Conservation (phyloP, 2,797 vertebrate genomes). For the Poecilia wingei region DNA sequence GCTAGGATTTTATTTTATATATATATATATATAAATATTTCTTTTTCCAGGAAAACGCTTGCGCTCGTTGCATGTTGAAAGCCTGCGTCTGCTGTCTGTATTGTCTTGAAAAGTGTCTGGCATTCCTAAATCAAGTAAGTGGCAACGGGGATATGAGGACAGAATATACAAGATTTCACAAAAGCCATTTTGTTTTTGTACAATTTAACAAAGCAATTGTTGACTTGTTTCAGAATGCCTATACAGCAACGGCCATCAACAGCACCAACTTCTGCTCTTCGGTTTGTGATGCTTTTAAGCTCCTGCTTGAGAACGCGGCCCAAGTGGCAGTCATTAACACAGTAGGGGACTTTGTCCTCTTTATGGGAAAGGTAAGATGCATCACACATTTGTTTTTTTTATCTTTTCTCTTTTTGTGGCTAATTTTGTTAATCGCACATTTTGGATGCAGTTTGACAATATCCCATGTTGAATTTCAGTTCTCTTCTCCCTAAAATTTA, state of each 20-base stretch:
- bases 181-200: background rate
- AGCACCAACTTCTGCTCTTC: constrained; percentile 98
- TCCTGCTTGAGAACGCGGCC: constrained; percentile 94
- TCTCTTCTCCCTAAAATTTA: background rate
- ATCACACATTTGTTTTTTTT: background rate
- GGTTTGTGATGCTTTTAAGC: constrained; percentile 91
- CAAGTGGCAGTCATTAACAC: constrained; percentile 96
- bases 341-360: constrained; percentile 96
- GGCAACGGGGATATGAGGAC: background rate
- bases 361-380: constrained; percentile 91
- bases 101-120: constrained; percentile 98
- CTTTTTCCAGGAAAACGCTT: constrained; percentile 89
- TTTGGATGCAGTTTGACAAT: background rate
- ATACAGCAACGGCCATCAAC: constrained; percentile 97
- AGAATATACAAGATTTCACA: background rate
- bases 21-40: background rate
- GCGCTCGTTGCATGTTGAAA: constrained; percentile 94
- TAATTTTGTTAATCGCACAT: background rate
- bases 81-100: constrained; percentile 97
- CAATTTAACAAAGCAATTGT: background rate
- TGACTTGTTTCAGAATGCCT: constrained; percentile 87
- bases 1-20: background rate
- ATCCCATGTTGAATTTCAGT: background rate
- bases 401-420: background rate
- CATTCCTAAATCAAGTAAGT: constrained; percentile 93